These are phyloP conservation scores for Poeciliopsis turrubarensis DNA, from an alignment of 2,113 vertebrate species.

Conservation along the genomic window DNA sequence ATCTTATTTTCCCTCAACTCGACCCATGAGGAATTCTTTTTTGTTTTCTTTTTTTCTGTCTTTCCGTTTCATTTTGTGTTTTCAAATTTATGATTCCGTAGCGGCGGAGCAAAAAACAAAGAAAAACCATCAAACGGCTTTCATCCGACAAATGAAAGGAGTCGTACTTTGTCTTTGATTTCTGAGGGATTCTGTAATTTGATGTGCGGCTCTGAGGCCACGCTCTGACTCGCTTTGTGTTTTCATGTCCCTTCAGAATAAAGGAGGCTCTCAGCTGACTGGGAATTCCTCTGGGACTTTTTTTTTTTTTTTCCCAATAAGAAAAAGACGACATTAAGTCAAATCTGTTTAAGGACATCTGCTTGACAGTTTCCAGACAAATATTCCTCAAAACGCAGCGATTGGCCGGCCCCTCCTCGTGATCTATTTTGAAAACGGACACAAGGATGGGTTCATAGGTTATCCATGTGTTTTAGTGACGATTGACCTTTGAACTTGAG, in stretches of 20 bases:
- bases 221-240: slow-evolving; percentile 15
- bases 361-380: slow-evolving; percentile 25
- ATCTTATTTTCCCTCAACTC: slow-evolving; percentile 18
- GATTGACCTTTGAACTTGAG: slow-evolving; percentile 55
- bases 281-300: slow-evolving; percentile 48
- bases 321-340: slow-evolving; percentile 55
- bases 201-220: slow-evolving; percentile 8
- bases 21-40: slow-evolving; percentile 16
- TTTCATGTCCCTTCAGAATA: slow-evolving; percentile 37
- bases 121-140: not conserved
- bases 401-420: slow-evolving; percentile 10
- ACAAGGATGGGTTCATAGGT: slow-evolving; percentile 46
- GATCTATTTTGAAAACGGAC: slow-evolving; percentile 53
- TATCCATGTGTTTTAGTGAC: slow-evolving; percentile 34
- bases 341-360: slow-evolving; percentile 37
- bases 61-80: not conserved
- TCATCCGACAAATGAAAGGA: not conserved
- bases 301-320: not conserved
- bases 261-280: slow-evolving; percentile 27
- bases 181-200: slow-evolving; percentile 10
- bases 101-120: not conserved
- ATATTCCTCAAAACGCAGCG: slow-evolving; percentile 17
- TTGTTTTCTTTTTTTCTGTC: not conserved
- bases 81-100: slow-evolving; percentile 10
- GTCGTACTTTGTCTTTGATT: slow-evolving; percentile 10